Conservation (phyloP, 2,888 invertebrate genomes). For the Neoaliturus tenellus region DNA sequence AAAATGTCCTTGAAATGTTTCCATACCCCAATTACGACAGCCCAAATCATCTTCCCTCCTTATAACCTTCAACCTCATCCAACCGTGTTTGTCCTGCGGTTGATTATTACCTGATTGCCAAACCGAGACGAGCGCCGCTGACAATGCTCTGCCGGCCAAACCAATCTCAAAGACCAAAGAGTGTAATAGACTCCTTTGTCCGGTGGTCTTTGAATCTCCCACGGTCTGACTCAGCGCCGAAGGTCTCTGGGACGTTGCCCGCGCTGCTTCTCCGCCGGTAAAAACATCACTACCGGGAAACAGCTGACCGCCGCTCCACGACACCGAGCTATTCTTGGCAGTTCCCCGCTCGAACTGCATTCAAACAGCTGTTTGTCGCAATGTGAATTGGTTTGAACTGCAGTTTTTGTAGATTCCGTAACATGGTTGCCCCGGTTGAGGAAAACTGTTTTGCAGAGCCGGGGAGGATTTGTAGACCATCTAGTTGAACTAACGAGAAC, state of each 20-base stretch:
- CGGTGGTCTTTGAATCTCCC: conserved; percentile 11
- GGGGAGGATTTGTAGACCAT: too few species aligned
- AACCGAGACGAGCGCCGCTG: background rate
- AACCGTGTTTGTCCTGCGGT: background rate
- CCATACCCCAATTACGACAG: too few species aligned
- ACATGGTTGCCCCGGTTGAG: background rate
- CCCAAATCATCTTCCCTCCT: background rate
- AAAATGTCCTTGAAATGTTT: too few species aligned
- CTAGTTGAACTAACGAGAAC: too few species aligned
- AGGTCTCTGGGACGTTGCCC: conserved; percentile 23
- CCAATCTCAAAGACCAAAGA: conserved; percentile 31
- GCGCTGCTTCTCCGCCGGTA: background rate
- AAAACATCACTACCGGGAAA: background rate
- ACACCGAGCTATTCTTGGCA: background rate
- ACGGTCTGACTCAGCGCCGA: conserved; percentile 30
- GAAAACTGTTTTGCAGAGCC: background rate
- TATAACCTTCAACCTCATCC: background rate
- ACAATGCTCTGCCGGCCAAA: conserved; percentile 22
- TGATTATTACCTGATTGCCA: background rate
- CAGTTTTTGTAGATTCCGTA: background rate
- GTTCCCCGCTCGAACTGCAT: background rate
- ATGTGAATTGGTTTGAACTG: background rate
- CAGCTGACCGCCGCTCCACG: background rate
- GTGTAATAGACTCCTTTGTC: conserved; percentile 21
- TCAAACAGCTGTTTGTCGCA: background rate